Evolutionary conservation across 2,113 vertebrate genomes (phyloP).

Genomic region (Hoplias malabaricus): DNA sequence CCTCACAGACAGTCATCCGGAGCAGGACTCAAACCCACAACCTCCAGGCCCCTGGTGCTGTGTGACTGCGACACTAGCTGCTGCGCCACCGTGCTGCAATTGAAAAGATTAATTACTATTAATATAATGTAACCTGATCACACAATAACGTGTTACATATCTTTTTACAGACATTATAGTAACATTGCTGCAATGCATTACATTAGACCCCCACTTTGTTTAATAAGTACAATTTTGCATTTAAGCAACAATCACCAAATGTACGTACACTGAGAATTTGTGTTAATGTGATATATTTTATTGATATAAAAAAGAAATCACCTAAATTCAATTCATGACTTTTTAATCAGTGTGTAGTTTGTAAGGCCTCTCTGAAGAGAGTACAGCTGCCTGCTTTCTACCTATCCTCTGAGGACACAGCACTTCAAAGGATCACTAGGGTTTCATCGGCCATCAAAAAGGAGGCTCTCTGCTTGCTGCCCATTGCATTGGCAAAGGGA

Average conservation of each 20-base stretch:
- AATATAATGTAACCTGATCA: too few relatives aligned
- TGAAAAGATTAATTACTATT: too few relatives aligned
- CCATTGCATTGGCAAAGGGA: background rate
- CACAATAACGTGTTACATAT: too few relatives aligned
- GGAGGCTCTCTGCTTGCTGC: slow-evolving; percentile 3
- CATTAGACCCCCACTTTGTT: too few relatives aligned
- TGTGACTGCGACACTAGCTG: too few relatives aligned
- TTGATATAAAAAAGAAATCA: background rate
- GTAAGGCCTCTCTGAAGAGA: background rate
- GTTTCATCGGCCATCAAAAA: slow-evolving; percentile 4
- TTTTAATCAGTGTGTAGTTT: background rate
- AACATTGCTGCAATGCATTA: too few relatives aligned
- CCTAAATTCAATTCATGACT: background rate
- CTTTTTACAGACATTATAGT: too few relatives aligned
- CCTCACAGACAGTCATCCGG: too few relatives aligned
- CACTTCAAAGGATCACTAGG: background rate
- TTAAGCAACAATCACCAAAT: background rate
- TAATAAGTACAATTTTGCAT: too few relatives aligned
- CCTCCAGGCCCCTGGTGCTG: too few relatives aligned
- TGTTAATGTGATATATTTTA: background rate
- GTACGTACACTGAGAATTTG: background rate
- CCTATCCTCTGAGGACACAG: background rate
- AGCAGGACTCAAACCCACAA: too few relatives aligned
- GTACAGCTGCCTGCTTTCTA: background rate
- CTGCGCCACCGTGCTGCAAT: too few relatives aligned